phyloP scores from a whole-genome alignment of 2,797 vertebrate genomes.

The Hemibagrus guttatus region DNA sequence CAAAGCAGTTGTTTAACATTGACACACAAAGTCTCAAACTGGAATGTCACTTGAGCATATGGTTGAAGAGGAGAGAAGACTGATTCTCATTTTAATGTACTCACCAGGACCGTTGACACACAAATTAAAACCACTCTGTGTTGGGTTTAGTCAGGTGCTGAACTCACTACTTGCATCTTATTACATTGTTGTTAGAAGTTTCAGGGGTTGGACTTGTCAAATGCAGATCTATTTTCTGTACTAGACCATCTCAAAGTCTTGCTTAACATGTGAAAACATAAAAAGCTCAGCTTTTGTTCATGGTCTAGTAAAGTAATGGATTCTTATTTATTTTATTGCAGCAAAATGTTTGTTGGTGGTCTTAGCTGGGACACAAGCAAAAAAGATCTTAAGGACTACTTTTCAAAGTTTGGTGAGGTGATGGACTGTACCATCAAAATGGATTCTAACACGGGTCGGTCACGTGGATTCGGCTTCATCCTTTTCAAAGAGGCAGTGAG shows the following conservation, averaged over 20 bases:
- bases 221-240: not conserved
- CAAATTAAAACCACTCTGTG: too few species aligned
- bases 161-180: not conserved
- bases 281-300: not conserved
- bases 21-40: too few species aligned
- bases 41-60: too few species aligned
- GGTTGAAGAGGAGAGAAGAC: not conserved
- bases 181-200: not conserved
- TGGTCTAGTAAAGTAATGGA: not conserved
- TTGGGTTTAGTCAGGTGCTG: not conserved
- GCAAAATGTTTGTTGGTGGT: slow-evolving; percentile 98
- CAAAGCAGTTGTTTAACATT: too few species aligned
- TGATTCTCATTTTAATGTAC: not conserved
- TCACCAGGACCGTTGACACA: not conserved
- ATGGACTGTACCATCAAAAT: slow-evolving; percentile 98
- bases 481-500: slow-evolving; percentile 92
- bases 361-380: slow-evolving; percentile 99
- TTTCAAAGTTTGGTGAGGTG: slow-evolving; percentile 95
- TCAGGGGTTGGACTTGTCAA: not conserved
- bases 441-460: slow-evolving; percentile 93
- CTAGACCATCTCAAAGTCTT: not conserved
- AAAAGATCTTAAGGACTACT: slow-evolving; percentile 98
- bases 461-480: slow-evolving; percentile 96
- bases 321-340: slow-evolving; percentile 58
- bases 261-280: too few species aligned